Percentiles rank a stretch among this genome's conserved stretches.
phyloP scores from a whole-genome alignment of 2,113 vertebrate species.

The Todiramphus saurophagus region DNA sequence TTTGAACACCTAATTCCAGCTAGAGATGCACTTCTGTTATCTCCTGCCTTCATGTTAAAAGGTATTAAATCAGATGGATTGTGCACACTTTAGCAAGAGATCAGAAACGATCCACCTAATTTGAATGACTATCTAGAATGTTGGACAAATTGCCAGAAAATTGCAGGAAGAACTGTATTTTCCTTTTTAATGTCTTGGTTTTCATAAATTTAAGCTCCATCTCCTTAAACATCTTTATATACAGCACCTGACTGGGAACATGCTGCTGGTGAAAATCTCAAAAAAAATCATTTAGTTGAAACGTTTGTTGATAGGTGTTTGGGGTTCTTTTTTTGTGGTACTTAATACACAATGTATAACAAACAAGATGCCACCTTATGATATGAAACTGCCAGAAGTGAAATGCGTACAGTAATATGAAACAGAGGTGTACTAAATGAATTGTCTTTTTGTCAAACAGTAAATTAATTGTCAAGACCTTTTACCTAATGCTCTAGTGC shows the following conservation, averaged over 20 bases:
- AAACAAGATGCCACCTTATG: neutral
- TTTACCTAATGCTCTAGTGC: constrained; percentile 11
- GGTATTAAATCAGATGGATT: neutral
- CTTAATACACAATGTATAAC: neutral
- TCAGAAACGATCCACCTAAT: neutral
- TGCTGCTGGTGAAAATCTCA: constrained; percentile 31
- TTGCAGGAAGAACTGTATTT: neutral
- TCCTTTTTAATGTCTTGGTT: constrained; percentile 6
- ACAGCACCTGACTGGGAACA: neutral
- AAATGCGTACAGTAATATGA: neutral
- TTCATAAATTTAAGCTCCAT: neutral
- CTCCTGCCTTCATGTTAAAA: neutral
- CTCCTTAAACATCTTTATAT: neutral
- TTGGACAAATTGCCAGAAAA: neutral
- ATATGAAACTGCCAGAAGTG: neutral
- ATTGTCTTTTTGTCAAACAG: neutral
- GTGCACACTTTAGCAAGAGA: neutral
- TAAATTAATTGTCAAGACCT: neutral
- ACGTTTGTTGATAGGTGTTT: constrained; percentile 8
- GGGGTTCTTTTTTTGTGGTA: neutral
- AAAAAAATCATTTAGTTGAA: constrained; percentile 10
- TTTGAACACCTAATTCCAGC: neutral
- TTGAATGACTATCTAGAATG: neutral
- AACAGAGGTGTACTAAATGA: neutral
- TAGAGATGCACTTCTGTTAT: neutral